phyloP scores from a whole-genome alignment of 37 sponge, comb jelly and placozoan genomes.

The Haliclona indistincta region DNA sequence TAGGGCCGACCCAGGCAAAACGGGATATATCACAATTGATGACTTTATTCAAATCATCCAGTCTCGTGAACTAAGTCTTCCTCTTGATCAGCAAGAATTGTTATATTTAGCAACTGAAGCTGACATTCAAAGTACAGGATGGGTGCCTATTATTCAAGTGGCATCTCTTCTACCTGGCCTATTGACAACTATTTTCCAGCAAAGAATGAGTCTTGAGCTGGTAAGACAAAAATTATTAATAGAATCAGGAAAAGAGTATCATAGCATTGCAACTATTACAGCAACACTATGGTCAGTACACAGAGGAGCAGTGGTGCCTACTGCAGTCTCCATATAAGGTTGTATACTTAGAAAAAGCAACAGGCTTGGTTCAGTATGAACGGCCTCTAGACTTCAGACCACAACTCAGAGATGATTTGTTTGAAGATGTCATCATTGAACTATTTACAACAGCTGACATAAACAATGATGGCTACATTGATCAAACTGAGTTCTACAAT shows the following conservation, averaged over 20 bases:
- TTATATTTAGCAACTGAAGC: conserved; percentile 20
- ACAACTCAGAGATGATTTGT: conserved; percentile 74
- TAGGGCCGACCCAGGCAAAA: not conserved
- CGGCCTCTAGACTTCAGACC: conserved; percentile 74
- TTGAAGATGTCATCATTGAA: conserved; percentile 81
- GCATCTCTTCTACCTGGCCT: conserved; percentile 29
- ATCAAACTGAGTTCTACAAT: conserved; percentile 60
- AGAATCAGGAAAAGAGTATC: not conserved
- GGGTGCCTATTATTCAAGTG: conserved; percentile 25
- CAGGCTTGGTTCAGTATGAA: conserved; percentile 39
- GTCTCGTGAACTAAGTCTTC: conserved; percentile 48
- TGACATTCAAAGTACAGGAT: conserved; percentile 18
- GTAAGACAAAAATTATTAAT: conserved; percentile 19
- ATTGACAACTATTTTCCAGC: conserved; percentile 26
- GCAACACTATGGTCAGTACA: conserved; percentile 46
- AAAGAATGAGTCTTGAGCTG: conserved; percentile 35
- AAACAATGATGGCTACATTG: conserved; percentile 57
- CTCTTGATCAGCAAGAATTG: conserved; percentile 52
- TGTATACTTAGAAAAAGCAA: conserved; percentile 65
- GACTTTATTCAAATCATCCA: conserved; percentile 36
- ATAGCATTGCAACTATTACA: not conserved
- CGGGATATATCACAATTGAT: conserved; percentile 31
- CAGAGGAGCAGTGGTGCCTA: conserved; percentile 73
- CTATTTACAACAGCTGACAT: conserved; percentile 74
- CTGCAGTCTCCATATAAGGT: conserved; percentile 26